Evolutionary conservation across 2,113 vertebrate species (phyloP).

Genomic region (Ptilonorhynchus violaceus): DNA sequence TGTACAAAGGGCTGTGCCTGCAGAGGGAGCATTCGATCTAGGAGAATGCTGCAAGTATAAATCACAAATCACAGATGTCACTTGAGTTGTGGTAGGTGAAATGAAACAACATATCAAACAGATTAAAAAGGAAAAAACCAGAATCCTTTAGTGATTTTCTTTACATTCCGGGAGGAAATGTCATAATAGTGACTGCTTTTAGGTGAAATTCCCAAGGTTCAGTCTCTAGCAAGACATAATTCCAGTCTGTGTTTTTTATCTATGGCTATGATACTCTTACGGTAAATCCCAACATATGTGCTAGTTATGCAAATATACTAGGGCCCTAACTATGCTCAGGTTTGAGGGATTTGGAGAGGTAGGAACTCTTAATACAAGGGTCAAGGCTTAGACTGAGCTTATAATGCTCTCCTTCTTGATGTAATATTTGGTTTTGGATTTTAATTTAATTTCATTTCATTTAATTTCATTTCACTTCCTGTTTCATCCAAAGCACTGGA

Average conservation of each 20-base stretch:
- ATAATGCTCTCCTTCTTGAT: background rate
- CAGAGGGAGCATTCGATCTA: slow-evolving; percentile 67
- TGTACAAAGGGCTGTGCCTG: slow-evolving; percentile 27
- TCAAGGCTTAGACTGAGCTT: background rate
- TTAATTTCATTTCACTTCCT: background rate
- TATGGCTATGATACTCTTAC: background rate
- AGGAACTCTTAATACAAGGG: background rate
- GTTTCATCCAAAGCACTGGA: background rate
- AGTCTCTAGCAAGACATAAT: background rate
- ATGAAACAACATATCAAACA: background rate
- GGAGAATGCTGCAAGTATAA: background rate
- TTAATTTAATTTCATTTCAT: background rate
- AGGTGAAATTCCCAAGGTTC: background rate
- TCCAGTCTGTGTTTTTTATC: background rate
- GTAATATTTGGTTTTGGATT: background rate
- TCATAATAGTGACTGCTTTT: background rate
- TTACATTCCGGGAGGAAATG: background rate
- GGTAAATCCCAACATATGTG: background rate
- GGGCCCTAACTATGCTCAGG: background rate
- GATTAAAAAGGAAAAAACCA: background rate
- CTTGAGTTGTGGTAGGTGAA: background rate
- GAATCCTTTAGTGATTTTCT: background rate
- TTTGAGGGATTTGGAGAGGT: background rate
- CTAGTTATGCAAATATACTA: background rate
- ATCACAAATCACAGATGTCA: background rate